Percentiles rank a stretch among this genome's conserved stretches.
Conservation (phyloP, 2,113 vertebrate genomes). For the Gnathonemus echidnorhynchus region DNA sequence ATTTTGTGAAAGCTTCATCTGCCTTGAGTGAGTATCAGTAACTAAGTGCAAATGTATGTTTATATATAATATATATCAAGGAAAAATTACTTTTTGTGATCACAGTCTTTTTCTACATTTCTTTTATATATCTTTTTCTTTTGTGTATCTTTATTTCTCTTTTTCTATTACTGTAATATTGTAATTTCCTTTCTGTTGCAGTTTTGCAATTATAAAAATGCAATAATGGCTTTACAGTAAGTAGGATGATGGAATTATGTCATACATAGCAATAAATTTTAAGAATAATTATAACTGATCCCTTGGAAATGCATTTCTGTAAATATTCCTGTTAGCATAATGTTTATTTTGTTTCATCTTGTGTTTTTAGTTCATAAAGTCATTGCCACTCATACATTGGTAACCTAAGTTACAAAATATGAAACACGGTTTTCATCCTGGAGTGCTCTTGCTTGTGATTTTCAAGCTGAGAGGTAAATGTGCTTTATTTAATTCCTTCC, state of each 20-base stretch:
- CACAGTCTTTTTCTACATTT: neutral
- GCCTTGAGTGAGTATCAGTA: conserved; percentile 26
- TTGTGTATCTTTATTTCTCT: neutral
- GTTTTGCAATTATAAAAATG: neutral
- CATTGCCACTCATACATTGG: neutral
- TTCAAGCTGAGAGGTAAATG: conserved; percentile 40
- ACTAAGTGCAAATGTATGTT: neutral
- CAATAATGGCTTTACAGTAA: neutral
- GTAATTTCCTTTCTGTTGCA: neutral
- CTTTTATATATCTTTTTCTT: neutral
- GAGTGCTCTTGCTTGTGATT: conserved; percentile 36
- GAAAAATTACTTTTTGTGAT: neutral
- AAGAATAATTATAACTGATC: neutral
- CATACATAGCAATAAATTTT: neutral
- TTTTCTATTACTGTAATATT: too few relatives aligned
- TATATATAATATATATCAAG: neutral
- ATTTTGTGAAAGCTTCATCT: conserved; percentile 18
- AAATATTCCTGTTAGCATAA: neutral
- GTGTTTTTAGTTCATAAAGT: neutral
- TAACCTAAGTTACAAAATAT: conserved; percentile 11
- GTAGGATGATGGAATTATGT: neutral
- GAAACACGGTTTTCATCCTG: conserved; percentile 22
- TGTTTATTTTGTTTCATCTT: neutral
- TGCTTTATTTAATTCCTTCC: neutral
- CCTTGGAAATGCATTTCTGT: neutral